Conservation (phyloP, 1,140 invertebrate species). For the Liolophura sinensis region DNA sequence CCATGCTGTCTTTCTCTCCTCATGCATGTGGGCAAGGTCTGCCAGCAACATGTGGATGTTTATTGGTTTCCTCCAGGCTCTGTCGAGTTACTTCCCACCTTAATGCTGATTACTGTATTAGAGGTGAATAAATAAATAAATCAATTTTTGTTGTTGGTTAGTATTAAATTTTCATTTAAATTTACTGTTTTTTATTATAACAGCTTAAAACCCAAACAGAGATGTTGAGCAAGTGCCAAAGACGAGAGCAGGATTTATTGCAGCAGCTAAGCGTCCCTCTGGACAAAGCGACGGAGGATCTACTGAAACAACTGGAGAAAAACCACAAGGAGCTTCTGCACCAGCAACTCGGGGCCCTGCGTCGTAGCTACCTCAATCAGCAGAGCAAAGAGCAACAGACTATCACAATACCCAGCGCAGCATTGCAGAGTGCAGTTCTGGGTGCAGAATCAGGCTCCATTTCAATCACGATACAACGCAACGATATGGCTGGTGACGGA, state of each 20-base stretch:
- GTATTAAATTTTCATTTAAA: neutral
- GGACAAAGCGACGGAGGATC: slow-evolving; percentile 29
- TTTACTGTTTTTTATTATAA: slow-evolving; percentile 1
- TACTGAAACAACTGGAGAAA: slow-evolving; percentile 32
- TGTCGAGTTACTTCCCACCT: too few relatives aligned
- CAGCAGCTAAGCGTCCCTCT: slow-evolving; percentile 33
- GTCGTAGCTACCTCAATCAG: too few relatives aligned
- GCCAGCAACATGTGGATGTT: too few relatives aligned
- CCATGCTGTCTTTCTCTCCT: too few relatives aligned
- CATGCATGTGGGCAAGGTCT: too few relatives aligned
- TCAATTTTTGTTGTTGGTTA: neutral
- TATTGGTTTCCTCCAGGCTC: too few relatives aligned
- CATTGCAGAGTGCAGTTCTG: too few relatives aligned
- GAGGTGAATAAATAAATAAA: neutral
- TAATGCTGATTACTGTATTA: slow-evolving; percentile 4
- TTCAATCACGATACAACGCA: too few relatives aligned
- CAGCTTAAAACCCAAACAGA: slow-evolving; percentile 29
- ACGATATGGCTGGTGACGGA: too few relatives aligned
- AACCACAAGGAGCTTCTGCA: slow-evolving; percentile 43
- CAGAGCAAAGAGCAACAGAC: too few relatives aligned
- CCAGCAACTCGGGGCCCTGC: slow-evolving; percentile 36
- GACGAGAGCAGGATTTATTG: slow-evolving; percentile 39
- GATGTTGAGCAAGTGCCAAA: slow-evolving; percentile 31
- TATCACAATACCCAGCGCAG: too few relatives aligned
- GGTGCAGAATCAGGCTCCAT: too few relatives aligned